A percentile compares a stretch with the other conserved stretches of the same genome.
Conservation (phyloP, 2,113 vertebrate species). For the Numenius arquata region DNA sequence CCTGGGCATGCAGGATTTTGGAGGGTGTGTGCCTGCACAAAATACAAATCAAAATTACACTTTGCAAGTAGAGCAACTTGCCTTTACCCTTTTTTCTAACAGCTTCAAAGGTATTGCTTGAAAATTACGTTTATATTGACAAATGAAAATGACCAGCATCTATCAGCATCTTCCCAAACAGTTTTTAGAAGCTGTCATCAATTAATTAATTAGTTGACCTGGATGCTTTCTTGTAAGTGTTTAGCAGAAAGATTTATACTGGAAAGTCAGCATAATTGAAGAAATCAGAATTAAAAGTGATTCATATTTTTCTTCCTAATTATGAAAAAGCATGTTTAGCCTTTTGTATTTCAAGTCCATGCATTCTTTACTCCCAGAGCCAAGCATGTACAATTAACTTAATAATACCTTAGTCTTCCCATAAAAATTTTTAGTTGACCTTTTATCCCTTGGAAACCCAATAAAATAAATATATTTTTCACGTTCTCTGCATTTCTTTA, state of each 20-base stretch:
- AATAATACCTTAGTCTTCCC: not conserved
- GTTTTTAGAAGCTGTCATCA: slow-evolving; percentile 4
- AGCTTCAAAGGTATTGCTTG: slow-evolving; percentile 31
- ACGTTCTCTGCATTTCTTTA: not conserved
- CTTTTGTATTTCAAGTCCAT: not conserved
- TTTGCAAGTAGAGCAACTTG: not conserved
- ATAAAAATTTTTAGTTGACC: not conserved
- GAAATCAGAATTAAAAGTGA: slow-evolving; percentile 16
- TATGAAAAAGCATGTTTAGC: not conserved
- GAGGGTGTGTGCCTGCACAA: not conserved
- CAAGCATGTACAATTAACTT: not conserved
- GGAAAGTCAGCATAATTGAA: not conserved
- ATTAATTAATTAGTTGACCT: slow-evolving; percentile 40
- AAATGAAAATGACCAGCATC: slow-evolving; percentile 34
- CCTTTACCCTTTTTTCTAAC: not conserved
- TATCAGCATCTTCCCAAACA: not conserved
- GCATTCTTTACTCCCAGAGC: not conserved
- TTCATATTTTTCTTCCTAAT: not conserved
- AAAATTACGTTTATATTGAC: slow-evolving; percentile 50
- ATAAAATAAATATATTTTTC: not conserved
- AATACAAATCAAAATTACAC: not conserved
- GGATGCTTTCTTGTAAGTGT: slow-evolving; percentile 4
- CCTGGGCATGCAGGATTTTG: not conserved
- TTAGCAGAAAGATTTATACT: not conserved
- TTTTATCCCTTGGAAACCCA: not conserved